These are phyloP conservation scores for Sciurus niger DNA, from an alignment of 2,113 vertebrate genomes.

Conservation along the genomic window DNA sequence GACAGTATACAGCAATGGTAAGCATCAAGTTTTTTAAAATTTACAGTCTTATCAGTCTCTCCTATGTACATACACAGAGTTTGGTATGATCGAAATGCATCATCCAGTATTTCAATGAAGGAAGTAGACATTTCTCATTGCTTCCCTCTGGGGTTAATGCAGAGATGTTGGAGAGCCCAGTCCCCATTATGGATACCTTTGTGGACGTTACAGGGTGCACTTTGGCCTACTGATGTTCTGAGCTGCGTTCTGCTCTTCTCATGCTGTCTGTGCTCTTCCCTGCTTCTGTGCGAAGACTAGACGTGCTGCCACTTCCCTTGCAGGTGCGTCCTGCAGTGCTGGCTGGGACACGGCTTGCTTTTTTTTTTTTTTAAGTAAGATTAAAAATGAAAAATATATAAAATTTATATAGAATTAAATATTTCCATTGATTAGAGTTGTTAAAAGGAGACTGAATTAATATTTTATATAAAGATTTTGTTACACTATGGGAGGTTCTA, in stretches of 20 bases:
- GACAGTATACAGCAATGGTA: slow-evolving; percentile 90
- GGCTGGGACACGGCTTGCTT: slow-evolving; percentile 79
- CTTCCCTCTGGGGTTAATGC: slow-evolving; percentile 81
- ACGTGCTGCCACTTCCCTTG: slow-evolving; percentile 53
- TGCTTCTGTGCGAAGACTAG: slow-evolving; percentile 78
- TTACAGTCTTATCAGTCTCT: slow-evolving; percentile 88
- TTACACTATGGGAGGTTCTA: slow-evolving; percentile 90
- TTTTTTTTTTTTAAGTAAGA: slow-evolving; percentile 80
- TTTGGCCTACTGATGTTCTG: slow-evolving; percentile 78
- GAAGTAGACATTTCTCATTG: slow-evolving; percentile 85
- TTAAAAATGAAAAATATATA: slow-evolving; percentile 87
- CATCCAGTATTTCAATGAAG: slow-evolving; percentile 86
- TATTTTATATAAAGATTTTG: slow-evolving; percentile 91
- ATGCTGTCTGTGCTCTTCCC: slow-evolving; percentile 71
- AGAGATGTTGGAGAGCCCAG: slow-evolving; percentile 81
- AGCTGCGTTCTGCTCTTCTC: slow-evolving; percentile 67
- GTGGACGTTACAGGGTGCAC: slow-evolving; percentile 75
- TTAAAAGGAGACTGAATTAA: slow-evolving; percentile 88
- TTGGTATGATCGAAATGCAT: slow-evolving; percentile 80
- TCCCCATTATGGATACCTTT: slow-evolving; percentile 80
- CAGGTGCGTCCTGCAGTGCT: slow-evolving; percentile 68
- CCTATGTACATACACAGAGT: slow-evolving; percentile 79
- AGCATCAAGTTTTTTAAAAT: slow-evolving; percentile 87
- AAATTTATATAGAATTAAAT: slow-evolving; percentile 91
- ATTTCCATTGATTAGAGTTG: slow-evolving; percentile 89